Evolutionary conservation across 2,888 invertebrate species (phyloP), one percentile per base, ranked within the genome.

Genomic region (Pomacea canaliculata): DNA sequence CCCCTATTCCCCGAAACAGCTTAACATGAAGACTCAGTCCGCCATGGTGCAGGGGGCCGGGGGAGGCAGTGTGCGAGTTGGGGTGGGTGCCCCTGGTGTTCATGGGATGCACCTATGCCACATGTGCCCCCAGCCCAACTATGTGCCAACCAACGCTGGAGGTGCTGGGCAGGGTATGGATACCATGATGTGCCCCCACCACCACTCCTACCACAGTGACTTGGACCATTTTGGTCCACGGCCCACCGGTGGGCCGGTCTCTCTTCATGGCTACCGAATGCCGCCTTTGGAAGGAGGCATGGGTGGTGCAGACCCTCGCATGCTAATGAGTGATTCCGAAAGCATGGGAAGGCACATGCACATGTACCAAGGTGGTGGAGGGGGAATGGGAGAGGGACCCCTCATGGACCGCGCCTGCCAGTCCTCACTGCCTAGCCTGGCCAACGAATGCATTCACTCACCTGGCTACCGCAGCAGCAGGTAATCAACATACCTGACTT

Each of bases 341-440:
- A 67, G 65, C 8, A 65, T 65, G 37, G 51, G 9, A 7, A 56
- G 66, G 37, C 74, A 74, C 69, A 12, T 69, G 60, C 74, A 74
- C 74, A 62, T 69, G 69, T 69, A 69, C 69, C 60, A 72, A 23
- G 76, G 76, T 3, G 74, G 62, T 12, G n/a, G 56, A 16, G 67
- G 70, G 19, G 70, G 76, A 1, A 27, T 69, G 59, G 73, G 76
- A 1, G 70, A 63, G 19, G 75, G 78, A 1, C 73, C 78, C 16
- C 75, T 83, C 77, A 91, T 92, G 87, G 92, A 93, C 82, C 87
- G 92, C 79, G 92, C 91, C 67, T 91, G 92, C 78, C 92, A 92
- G 88, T 92, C 92, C 49, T 91, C 92, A 51, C 85, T 92, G 70
- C 92, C 92, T 56, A 89, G 88, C 78, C 80, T 90, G 62, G 85